phyloP scores from a whole-genome alignment of 1,140 invertebrate genomes.

The Sycophaga agraensis region DNA sequence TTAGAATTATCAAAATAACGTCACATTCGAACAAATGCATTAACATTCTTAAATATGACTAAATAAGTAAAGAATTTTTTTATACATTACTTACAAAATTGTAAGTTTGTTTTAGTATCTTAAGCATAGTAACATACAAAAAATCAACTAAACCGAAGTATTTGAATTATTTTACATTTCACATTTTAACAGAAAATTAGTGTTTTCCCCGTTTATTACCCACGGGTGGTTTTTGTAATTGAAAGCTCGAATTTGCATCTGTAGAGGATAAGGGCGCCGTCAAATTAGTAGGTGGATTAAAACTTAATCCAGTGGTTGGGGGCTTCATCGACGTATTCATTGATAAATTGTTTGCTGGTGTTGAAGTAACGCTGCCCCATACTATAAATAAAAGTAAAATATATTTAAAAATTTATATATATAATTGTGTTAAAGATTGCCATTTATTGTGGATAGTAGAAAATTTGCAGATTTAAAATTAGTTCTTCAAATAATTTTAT shows the following conservation, averaged over 20 bases:
- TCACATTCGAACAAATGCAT: too few species aligned
- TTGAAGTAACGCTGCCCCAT: slow-evolving; percentile 47
- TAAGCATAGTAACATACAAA: too few species aligned
- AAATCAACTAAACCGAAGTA: too few species aligned
- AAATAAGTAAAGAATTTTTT: too few species aligned
- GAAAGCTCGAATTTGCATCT: slow-evolving; percentile 59
- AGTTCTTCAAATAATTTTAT: too few species aligned
- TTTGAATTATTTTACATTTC: slow-evolving; percentile 10
- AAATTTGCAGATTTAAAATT: too few species aligned
- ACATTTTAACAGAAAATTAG: slow-evolving; percentile 40
- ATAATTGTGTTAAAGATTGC: too few species aligned
- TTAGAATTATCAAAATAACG: too few species aligned
- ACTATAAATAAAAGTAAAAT: slow-evolving; percentile 42
- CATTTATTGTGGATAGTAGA: too few species aligned
- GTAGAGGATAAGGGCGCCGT: slow-evolving; percentile 48
- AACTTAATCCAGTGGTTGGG: slow-evolving; percentile 55
- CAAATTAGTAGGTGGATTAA: slow-evolving; percentile 51
- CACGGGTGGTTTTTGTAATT: slow-evolving; percentile 71
- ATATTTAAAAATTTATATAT: not conserved
- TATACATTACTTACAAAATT: too few species aligned
- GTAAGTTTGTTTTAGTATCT: too few species aligned
- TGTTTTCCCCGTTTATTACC: slow-evolving; percentile 73
- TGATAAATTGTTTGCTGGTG: slow-evolving; percentile 51
- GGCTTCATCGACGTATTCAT: slow-evolving; percentile 59
- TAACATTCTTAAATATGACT: too few species aligned